These are phyloP conservation scores for Archips crataeganus DNA, from an alignment of 2,888 invertebrate genomes.

Conservation along the genomic window DNA sequence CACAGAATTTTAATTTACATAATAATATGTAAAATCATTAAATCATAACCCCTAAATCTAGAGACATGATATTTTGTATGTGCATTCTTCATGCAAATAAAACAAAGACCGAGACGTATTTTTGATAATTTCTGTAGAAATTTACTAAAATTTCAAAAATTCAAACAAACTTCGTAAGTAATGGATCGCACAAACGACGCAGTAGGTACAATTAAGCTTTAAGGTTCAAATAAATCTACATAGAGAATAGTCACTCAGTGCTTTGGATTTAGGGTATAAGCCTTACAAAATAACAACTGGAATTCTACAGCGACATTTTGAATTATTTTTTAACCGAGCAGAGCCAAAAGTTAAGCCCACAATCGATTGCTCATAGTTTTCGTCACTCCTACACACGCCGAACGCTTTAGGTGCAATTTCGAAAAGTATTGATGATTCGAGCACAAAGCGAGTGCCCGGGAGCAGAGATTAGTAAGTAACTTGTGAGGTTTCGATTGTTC, in stretches of 20 bases:
- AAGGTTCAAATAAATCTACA: background rate
- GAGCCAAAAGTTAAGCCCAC: constrained; percentile 27
- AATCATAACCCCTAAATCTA: too few species aligned
- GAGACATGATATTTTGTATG: too few species aligned
- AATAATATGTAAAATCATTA: too few species aligned
- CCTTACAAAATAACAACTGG: background rate
- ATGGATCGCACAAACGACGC: too few species aligned
- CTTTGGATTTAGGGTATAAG: background rate
- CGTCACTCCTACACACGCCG: constrained; percentile 31
- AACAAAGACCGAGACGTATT: too few species aligned
- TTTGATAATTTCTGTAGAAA: too few species aligned
- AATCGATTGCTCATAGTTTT: constrained; percentile 40
- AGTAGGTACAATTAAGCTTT: background rate
- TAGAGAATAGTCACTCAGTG: background rate
- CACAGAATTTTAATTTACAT: too few species aligned
- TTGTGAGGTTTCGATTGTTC: constrained; percentile 71
- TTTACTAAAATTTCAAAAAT: too few species aligned
- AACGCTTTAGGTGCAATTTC: constrained; percentile 28
- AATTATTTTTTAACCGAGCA: constrained; percentile 23
- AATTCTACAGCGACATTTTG: constrained; percentile 1
- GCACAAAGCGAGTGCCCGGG: constrained; percentile 64
- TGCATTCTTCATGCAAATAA: too few species aligned
- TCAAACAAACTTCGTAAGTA: too few species aligned
- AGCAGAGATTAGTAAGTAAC: constrained; percentile 75
- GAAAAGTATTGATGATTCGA: constrained; percentile 74